A percentile compares a stretch with the other conserved stretches of the same genome.
Evolutionary conservation across 2,888 invertebrate genomes (phyloP).

Genomic region (Sinhomidia bicolor): DNA sequence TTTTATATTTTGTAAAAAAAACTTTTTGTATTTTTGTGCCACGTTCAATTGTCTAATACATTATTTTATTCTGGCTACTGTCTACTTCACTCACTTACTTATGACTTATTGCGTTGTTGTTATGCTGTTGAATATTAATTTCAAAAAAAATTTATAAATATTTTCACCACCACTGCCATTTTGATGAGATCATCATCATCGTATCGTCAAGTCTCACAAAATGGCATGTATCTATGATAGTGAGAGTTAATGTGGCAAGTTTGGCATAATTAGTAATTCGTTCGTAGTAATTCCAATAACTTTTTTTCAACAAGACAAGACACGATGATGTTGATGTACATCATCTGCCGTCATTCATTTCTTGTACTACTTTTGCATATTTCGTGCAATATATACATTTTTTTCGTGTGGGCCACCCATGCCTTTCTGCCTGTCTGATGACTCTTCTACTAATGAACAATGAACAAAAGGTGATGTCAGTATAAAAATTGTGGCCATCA

Average conservation of each 20-base stretch:
- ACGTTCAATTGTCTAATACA: constrained; percentile 15
- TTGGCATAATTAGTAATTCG: constrained; percentile 20
- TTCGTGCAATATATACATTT: not conserved
- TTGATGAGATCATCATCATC: constrained; percentile 15
- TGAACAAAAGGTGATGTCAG: constrained; percentile 11
- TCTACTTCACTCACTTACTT: too few relatives aligned
- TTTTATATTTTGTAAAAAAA: too few relatives aligned
- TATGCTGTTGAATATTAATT: constrained; percentile 8
- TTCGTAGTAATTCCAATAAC: too few relatives aligned
- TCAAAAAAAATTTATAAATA: constrained; percentile 5
- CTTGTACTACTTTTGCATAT: not conserved
- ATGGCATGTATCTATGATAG: not conserved
- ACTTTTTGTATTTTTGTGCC: too few relatives aligned
- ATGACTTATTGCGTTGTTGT: not conserved
- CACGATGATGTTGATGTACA: not conserved
- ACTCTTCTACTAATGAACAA: too few relatives aligned
- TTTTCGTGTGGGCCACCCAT: not conserved
- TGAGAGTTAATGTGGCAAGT: not conserved
- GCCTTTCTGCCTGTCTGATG: too few relatives aligned
- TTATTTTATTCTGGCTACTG: too few relatives aligned
- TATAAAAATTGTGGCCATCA: too few relatives aligned
- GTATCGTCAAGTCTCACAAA: too few relatives aligned
- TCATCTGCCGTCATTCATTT: not conserved
- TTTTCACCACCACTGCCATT: too few relatives aligned
- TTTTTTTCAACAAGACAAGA: too few relatives aligned